Percentiles rank a stretch among this genome's conserved stretches.
These are phyloP conservation scores for Catharus fuscescens DNA, from an alignment of 2,113 vertebrate species.

Conservation along the genomic window DNA sequence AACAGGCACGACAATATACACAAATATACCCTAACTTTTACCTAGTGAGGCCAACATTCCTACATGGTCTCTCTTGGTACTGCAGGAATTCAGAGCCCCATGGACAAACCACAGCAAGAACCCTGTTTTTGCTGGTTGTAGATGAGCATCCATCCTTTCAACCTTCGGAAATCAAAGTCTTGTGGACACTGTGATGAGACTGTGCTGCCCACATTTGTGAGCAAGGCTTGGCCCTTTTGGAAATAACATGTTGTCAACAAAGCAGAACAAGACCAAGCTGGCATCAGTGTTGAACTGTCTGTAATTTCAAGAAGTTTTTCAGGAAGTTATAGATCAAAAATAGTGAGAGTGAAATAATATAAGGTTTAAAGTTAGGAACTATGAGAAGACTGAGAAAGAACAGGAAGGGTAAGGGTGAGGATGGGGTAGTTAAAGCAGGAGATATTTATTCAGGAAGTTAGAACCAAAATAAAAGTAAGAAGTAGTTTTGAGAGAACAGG, in stretches of 20 bases:
- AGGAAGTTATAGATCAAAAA: not conserved
- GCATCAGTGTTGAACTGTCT: not conserved
- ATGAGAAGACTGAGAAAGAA: not conserved
- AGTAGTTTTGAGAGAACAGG: not conserved
- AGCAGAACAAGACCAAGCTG: not conserved
- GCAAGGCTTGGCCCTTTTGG: not conserved
- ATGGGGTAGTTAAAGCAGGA: not conserved
- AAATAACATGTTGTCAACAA: not conserved
- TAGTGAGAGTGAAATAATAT: not conserved
- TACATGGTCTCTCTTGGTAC: not conserved
- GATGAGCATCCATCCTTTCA: not conserved
- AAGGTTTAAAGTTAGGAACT: not conserved
- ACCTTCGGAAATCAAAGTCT: not conserved
- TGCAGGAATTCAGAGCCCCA: not conserved
- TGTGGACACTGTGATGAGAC: not conserved
- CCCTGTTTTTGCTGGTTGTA: not conserved
- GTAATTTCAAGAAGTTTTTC: not conserved
- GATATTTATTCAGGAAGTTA: not conserved
- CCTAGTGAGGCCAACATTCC: not conserved
- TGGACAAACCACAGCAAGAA: not conserved
- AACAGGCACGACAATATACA: too few species aligned
- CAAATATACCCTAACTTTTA: not conserved
- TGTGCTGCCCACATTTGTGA: not conserved
- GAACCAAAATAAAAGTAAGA: not conserved
- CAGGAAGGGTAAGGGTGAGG: not conserved